These are phyloP conservation scores for Hirudo medicinalis DNA, from an alignment of 1,140 invertebrate genomes.

Conservation along the genomic window DNA sequence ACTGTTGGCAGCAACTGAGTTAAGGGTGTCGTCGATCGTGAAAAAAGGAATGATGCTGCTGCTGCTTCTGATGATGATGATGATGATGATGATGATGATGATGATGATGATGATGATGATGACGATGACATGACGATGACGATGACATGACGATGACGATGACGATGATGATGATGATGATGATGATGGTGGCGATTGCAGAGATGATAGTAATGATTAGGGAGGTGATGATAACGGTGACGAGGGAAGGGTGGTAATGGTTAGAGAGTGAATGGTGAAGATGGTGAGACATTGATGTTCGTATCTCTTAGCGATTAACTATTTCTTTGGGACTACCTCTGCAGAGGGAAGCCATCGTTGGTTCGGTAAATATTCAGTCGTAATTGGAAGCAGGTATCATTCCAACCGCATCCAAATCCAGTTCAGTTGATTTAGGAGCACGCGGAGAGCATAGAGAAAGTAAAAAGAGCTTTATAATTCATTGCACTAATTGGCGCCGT, in stretches of 20 bases:
- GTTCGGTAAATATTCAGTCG: too few species aligned
- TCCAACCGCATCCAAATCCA: too few species aligned
- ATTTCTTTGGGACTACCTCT: too few species aligned
- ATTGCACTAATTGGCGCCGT: too few species aligned
- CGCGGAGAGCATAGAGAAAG: too few species aligned
- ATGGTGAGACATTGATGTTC: neutral
- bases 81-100: conserved; percentile 1
- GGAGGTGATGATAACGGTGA: conserved; percentile 4
- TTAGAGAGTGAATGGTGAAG: neutral
- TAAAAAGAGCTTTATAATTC: too few species aligned
- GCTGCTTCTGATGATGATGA: neutral
- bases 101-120: conserved; percentile 2
- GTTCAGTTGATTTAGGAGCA: too few species aligned
- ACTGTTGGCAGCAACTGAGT: neutral
- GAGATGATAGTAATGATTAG: neutral
- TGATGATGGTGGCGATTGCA: neutral
- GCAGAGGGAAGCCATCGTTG: too few species aligned
- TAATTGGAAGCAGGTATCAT: too few species aligned
- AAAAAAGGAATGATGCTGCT: neutral
- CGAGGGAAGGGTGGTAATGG: neutral
- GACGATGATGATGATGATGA: conserved; percentile 3
- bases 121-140: neutral
- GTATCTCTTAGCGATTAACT: too few species aligned
- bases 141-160: neutral
- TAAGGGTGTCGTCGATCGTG: neutral